Evolutionary conservation across 2,888 invertebrate species (phyloP), one percentile per base, ranked within the genome.

Genomic region (Melanostoma scalare): DNA sequence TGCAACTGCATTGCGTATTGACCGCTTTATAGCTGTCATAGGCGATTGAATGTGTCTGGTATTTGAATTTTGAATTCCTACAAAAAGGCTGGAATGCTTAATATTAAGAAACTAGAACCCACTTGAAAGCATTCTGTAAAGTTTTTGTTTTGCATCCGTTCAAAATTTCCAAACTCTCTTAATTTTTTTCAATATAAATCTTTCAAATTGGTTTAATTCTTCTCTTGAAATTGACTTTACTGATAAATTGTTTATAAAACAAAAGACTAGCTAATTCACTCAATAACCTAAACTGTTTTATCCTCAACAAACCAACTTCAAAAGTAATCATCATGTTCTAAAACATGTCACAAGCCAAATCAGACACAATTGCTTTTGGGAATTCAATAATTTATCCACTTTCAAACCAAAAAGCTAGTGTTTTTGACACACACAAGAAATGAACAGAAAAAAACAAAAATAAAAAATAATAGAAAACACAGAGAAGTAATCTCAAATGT

Each of bases 391-490:
- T 40, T 42, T 58, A 42, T 10, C 9, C 9, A 20, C 8, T 9
- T 30, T 0, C n/a, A n/a, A 58, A n/a, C 6, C 20, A 42, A 6
- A 58, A 6, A 60, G 10, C 44, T 33, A 44, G 6, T 44, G 42
- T 1, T 35, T 61, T 61, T 8, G 44, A 8, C 31, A 74, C 44
- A 68, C 9, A 40, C 30, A 20, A 42, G 35, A 67, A 61, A 10
- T 42, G 8, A 6, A 35, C 36, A 30, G 30, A n/a, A 46, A 10
- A 35, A 30, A 44, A 36, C 30, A 48, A 40, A 36, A 40, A 53
- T 72, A 63, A 6, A 78, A 80, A 74, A 67, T 63, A 46, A 74
- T 20, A 20, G 20, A 20, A 1, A 20, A 20, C 20, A 20, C 1
- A 20, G 20, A 20, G 20, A 20, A 20, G 20, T 20, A 20, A 20